Base-by-base conservation (phyloP, 23 tunicate species). In the Botrylloides violaceus region DNA sequence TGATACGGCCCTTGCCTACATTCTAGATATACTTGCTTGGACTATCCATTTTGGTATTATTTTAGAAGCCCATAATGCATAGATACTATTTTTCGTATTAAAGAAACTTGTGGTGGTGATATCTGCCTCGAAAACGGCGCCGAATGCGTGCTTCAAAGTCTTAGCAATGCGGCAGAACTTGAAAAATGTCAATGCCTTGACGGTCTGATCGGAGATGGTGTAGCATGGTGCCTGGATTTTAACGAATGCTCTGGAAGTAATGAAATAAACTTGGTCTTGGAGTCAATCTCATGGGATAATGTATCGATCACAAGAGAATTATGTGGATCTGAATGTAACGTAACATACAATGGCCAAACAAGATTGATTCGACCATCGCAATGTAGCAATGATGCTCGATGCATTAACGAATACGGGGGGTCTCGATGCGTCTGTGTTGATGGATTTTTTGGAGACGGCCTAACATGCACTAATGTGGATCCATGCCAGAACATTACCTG, bases 261-360 rank as follows among this genome's bases (percentile, higher is more conserved):
- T 59, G 19, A 9, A 9, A n/a, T 22, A 18, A 22, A 23, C 28
- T 12, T 59, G 9, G 64, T 23, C 9, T 23, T 59, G 28, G 30
- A 59, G 28, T 23, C 29, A 5, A 26, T 59, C 27, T 59, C 64
- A 6, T 26, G 64, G 64, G 64, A 23, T 12, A 59, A 59, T n/a
- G 30, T 59, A 6, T 23, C 28, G 6, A 22, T 26, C 64, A 59
- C 28, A 6, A 9, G 30, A 7, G 7, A 23, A 22, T 23, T 22
- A 22, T 70, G 66, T 48, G 66, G 47, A 15, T 32, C 74, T 27
- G 25, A 18, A 19, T 75, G 80, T 34, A 33, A 20, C 20, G 36
- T 43, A 28, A 63, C 71, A 75, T 75, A 75, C 62, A 65, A 34
- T 36, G 80, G 80, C 5, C 32, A 34, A 58, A 68, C 49, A 29